Conservation (phyloP, 2,888 invertebrate genomes). For the Agonopterix alstromeriana region DNA sequence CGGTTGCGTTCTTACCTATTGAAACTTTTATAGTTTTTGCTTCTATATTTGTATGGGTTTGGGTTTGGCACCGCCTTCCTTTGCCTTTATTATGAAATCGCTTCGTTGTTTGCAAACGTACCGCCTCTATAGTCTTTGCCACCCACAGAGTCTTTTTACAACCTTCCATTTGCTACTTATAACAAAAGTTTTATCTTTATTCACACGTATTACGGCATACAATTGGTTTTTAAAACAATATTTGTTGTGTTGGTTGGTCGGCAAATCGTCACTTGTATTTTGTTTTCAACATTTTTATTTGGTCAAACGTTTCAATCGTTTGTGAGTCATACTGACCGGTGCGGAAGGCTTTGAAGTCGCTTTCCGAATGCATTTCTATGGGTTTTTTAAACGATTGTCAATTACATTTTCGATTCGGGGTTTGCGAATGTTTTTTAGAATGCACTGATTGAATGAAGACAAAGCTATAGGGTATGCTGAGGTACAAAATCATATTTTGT, state of each 20-base stretch:
- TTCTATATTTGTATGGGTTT: constrained; percentile 37
- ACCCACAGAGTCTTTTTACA: constrained; percentile 46
- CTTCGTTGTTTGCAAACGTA: constrained; percentile 60
- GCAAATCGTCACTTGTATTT: constrained; percentile 45
- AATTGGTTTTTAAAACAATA: constrained; percentile 5
- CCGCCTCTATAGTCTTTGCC: constrained; percentile 53
- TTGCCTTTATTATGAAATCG: constrained; percentile 44
- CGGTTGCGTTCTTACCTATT: constrained; percentile 39
- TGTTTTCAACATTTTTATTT: constrained; percentile 46
- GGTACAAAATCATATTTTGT: neutral
- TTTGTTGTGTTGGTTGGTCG: constrained; percentile 16
- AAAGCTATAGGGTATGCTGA: neutral
- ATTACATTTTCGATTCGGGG: constrained; percentile 36
- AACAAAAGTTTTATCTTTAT: neutral
- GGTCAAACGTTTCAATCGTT: constrained; percentile 44
- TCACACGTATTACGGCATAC: constrained; percentile 8
- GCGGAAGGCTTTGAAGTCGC: constrained; percentile 42
- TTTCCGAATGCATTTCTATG: constrained; percentile 37
- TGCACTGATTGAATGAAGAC: neutral
- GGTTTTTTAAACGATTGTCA: constrained; percentile 38
- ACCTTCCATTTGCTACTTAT: constrained; percentile 10
- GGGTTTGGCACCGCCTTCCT: constrained; percentile 40
- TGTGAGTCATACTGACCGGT: constrained; percentile 50
- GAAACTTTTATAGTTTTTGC: constrained; percentile 36
- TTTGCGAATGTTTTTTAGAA: neutral